Conservation (phyloP, 1,140 invertebrate genomes). For the Drosophila ohnishii region DNA sequence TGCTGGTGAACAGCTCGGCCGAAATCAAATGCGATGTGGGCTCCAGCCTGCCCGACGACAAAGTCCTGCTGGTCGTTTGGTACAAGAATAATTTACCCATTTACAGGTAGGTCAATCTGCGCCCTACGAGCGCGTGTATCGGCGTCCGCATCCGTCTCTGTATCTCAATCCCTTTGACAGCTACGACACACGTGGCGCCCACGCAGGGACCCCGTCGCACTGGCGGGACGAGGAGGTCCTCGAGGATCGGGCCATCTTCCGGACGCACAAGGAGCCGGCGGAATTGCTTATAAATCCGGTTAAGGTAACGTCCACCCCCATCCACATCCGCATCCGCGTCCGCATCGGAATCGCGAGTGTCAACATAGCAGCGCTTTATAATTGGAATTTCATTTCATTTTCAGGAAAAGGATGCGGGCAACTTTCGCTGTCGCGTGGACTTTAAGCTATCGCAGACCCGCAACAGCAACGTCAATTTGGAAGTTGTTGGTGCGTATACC, state of each 20-base stretch:
- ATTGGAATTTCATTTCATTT: conserved; percentile 84
- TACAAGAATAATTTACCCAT: conserved; percentile 86
- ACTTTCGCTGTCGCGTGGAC: conserved; percentile 91
- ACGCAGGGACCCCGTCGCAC: conserved; percentile 83
- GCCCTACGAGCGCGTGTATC: conserved; percentile 1
- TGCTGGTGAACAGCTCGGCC: conserved; percentile 84
- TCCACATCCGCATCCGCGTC: neutral
- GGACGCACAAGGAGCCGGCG: conserved; percentile 85
- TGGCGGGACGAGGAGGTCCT: conserved; percentile 84
- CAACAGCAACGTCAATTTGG: conserved; percentile 90
- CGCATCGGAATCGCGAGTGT: conserved; percentile 27
- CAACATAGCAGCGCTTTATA: conserved; percentile 65
- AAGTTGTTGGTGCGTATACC: conserved; percentile 90
- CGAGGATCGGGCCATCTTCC: conserved; percentile 84
- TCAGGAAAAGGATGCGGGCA: conserved; percentile 87
- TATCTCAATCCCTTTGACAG: conserved; percentile 62
- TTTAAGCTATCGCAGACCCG: conserved; percentile 91
- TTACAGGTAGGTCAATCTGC: conserved; percentile 83
- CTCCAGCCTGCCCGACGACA: conserved; percentile 84
- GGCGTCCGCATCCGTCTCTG: conserved; percentile 15
- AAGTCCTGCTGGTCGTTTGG: conserved; percentile 85
- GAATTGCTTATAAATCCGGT: conserved; percentile 83
- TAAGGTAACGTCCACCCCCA: conserved; percentile 55
- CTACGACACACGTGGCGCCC: conserved; percentile 83
- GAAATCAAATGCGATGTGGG: conserved; percentile 86